phyloP scores from a whole-genome alignment of 2,113 vertebrate genomes.

The Xiphophorus hellerii region DNA sequence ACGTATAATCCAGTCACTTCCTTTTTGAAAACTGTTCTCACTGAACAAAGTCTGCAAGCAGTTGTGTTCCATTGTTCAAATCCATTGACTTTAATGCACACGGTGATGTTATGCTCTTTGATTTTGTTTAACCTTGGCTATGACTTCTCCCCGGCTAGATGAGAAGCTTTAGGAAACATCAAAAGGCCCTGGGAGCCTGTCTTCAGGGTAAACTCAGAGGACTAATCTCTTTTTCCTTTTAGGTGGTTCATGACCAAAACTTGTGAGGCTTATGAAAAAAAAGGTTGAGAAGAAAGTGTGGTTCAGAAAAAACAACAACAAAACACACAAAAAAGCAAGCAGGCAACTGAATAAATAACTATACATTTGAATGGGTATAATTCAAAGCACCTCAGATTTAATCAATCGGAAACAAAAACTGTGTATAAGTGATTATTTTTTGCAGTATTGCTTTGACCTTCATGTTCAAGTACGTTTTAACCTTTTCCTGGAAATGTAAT shows the following conservation, averaged over 20 bases:
- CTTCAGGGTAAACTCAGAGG: slow-evolving; percentile 7
- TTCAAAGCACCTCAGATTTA: too few species aligned
- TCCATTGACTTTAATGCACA: slow-evolving; percentile 9
- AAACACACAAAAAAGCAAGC: too few species aligned
- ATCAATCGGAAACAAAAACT: too few species aligned
- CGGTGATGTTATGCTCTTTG: slow-evolving; percentile 6
- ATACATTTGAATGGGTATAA: too few species aligned
- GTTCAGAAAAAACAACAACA: too few species aligned
- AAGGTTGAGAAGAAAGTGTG: too few species aligned
- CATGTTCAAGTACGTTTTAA: too few species aligned
- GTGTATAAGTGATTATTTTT: too few species aligned
- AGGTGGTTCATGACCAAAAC: slow-evolving; percentile 5
- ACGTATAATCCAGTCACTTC: not conserved
- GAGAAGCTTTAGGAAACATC: slow-evolving; percentile 11
- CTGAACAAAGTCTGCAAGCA: slow-evolving; percentile 8
- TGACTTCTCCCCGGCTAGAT: not conserved
- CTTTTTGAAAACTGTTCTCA: slow-evolving; percentile 2
- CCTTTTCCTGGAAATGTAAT: too few species aligned
- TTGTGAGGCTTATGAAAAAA: not conserved
- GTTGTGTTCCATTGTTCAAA: slow-evolving; percentile 2
- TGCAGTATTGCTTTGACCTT: too few species aligned
- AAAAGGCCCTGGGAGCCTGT: slow-evolving; percentile 7
- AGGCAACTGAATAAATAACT: too few species aligned
- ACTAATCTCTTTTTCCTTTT: slow-evolving; percentile 8
- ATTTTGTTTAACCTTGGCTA: slow-evolving; percentile 10